Base-by-base conservation (phyloP, 2,888 invertebrate species). In the Agonopterix arenella region DNA sequence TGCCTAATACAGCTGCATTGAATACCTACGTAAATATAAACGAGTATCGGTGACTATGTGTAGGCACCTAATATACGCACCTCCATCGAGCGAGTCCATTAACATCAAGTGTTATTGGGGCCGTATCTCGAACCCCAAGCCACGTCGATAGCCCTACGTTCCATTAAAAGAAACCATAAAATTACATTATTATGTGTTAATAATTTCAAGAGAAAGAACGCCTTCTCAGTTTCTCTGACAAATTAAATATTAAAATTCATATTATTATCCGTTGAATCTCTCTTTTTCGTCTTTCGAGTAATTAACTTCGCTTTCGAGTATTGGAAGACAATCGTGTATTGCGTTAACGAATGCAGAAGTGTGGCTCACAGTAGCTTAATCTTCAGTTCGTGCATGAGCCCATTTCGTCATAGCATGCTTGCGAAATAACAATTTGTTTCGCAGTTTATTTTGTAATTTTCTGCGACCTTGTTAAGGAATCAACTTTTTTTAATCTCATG, bases 151-250 rank as follows among this genome's bases (percentile, higher is more conserved):
- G 78, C 84, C 78, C 74, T 72, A 68, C 70, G 76, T 84, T 84
- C 83, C 85, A 86, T 88, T 86, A 88, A 84, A 83, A 84, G 83
- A 76, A 82, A 74, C 74, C 79, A 84, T 89, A 88, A 88, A 89
- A 82, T 83, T 76, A 80, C 83, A 83, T 85, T 85, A 89, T 88
- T 86, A 89, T 85, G 86, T 89, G 88, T 88, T 85, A 86, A 86
- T 86, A 88, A 84, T 84, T 86, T 82, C 73, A 74, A 81, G 73
- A 70, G 77, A 80, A 82, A 78, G 71, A 80, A 77, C 61, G 66
- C 64, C 67, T 70, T 69, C 67, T 68, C 55, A 61, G 62, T 68
- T 67, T 61, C 61, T 60, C 55, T 70, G 72, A 78, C 73, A 77
- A 76, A 84, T 82, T 80, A 28, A 28, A 28, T 28, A 28, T 28